Base-by-base conservation (phyloP, 2,888 invertebrate species). In the Pharmacophagus antenor region DNA sequence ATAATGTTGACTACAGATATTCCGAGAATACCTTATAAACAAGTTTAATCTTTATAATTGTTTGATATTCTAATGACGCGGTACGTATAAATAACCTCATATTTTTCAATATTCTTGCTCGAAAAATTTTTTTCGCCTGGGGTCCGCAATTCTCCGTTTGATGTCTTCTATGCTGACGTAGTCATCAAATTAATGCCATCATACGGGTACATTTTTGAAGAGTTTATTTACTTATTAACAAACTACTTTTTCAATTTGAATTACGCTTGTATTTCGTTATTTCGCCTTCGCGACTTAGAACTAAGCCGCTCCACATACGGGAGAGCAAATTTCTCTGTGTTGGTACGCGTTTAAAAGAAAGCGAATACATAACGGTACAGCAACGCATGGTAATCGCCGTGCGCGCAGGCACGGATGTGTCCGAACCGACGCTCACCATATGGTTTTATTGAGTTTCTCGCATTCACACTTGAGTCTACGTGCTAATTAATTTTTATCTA, bases 361-460 rank as follows among this genome's bases (percentile, higher is more conserved):
- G 87, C 81, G 81, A 81, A 78, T 83, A 76, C 73, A 68, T 85
- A 87, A 87, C 87, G 85, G 86, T 79, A 79, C 72, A 65, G 71
- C 63, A 69, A 76, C 69, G 74, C 70, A 66, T 70, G 73, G 72
- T 75, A 76, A 53, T 53, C 72, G 69, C 50, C 31, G 22, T 67
- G 68, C 56, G 63, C 71, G 65, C 46, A 44, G 7, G 27, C 20
- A 37, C 56, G 51, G 44, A 72, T 72, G n/a, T n/a, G 69, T 63
- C 65, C 67, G 68, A 65, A 65, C 67, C 67, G 65, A 64, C 58
- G 58, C 61, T 57, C 61, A 56, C 23, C 51, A 46, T 57, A 21
- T 21, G 51, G 5, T 50, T 50, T 50, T 50, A 50, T 31, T 20
- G 12, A 31, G 31, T 31, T 20, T 51, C 37, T 37, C 37, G n/a